Evolutionary conservation across 2,113 vertebrate species (phyloP).

Genomic region (Vulpes ferrilata): DNA sequence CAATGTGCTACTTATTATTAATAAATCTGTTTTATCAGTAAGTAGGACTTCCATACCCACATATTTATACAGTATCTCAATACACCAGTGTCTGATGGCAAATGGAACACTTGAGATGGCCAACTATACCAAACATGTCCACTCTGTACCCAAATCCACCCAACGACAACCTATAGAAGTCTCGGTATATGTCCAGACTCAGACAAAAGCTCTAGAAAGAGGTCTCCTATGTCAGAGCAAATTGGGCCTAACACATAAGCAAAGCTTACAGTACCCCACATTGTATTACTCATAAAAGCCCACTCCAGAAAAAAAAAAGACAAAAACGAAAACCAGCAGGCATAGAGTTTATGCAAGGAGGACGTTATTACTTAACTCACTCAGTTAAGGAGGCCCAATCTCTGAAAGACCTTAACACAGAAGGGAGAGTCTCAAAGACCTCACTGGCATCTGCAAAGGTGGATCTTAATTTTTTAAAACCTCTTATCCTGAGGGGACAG

Average conservation of each 20-base stretch:
- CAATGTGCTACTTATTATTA: background rate
- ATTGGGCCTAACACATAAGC: background rate
- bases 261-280: background rate
- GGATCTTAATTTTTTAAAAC: background rate
- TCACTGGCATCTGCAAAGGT: background rate
- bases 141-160: background rate
- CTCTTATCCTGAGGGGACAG: background rate
- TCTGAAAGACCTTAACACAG: background rate
- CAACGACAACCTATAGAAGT: background rate
- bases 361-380: background rate
- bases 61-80: background rate
- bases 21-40: background rate
- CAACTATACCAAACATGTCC: background rate
- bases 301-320: background rate
- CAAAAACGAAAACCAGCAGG: background rate
- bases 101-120: background rate
- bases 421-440: background rate
- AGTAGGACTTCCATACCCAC: background rate
- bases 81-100: background rate
- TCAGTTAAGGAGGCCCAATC: background rate
- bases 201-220: background rate
- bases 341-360: background rate
- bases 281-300: background rate
- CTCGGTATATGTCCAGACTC: background rate
- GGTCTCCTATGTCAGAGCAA: background rate